Evolutionary conservation across 2,113 vertebrate genomes (phyloP).

Genomic region (Herpetotheres cachinnans): DNA sequence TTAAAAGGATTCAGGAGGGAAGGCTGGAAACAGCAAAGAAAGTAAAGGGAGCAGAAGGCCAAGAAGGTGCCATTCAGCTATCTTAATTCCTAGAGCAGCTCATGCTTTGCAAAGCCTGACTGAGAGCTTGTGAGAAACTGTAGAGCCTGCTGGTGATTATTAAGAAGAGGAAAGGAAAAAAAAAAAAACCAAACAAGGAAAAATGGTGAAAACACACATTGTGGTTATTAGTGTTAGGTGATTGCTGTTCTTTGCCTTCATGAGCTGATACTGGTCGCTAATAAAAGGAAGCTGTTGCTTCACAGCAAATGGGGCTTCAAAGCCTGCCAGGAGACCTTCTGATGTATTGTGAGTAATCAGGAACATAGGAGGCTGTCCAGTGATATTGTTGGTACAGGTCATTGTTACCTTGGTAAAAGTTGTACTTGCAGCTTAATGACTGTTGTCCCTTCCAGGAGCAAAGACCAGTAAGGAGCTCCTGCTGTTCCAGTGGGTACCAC

Average conservation of each 20-base stretch:
- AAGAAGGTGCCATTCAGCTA: background rate
- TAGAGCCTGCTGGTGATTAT: background rate
- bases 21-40: background rate
- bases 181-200: background rate
- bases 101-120: background rate
- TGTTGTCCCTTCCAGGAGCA: background rate
- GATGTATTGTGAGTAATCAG: background rate
- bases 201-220: background rate
- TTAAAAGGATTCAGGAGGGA: background rate
- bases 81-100: background rate
- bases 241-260: background rate
- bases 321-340: background rate
- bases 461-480: background rate
- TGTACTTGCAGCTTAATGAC: background rate
- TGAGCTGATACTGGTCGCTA: background rate
- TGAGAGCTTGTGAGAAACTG: background rate
- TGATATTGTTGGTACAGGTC: background rate
- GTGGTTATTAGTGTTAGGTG: background rate
- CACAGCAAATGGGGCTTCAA: background rate
- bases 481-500: background rate
- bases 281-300: background rate
- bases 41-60: background rate
- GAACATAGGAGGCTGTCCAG: background rate
- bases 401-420: background rate
- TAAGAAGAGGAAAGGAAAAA: background rate